Base-by-base conservation (phyloP, 2,888 invertebrate species). In the Drosophila niveifrons region DNA sequence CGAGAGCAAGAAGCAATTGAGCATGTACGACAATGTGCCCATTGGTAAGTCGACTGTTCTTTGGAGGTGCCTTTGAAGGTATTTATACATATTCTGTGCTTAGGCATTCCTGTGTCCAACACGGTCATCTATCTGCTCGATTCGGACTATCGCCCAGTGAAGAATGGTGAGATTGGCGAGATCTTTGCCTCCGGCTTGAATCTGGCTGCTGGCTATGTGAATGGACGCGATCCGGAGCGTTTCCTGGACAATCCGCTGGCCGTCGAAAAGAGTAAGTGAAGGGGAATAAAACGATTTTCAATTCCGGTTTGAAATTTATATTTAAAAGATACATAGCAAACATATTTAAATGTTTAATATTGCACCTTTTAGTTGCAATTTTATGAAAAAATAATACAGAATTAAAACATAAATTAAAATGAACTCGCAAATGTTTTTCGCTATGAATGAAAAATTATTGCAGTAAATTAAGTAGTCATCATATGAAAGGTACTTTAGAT, bases 171-270 rank as follows among this genome's bases (percentile, higher is more conserved):
- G 74, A 94, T 96, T 3, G 98, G 98, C 0, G 97, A 97, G 91
- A 93, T 98, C 43, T 96, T 95, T 93, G 96, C 97, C 0, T 94
- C 97, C 0, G 98, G 98, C 0, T 92, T 93, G 47, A 97, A 97
- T 92, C 93, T 98, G 47, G 96, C 97, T 0, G 93, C 94, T 0
- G 97, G 97, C 0, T 98, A 98, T 85, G 96, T 97, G 0, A 95
- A 95, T 29, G 95, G 94, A 0, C 94, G 95, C 73, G 96, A 96
- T 71, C 94, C 95, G 0, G 95, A 96, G 55, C 95, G 95, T 80
- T 97, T 97, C 90, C 92, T 95, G 34, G 94, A 95, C 71, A 97
- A 97, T 91, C 95, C 96, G 0, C 94, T 96, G 62, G 95, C 95
- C 0, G 93, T 93, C 29, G 94, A 95, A 90, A 94, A 94, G 81